Evolutionary conservation across 2,797 vertebrate genomes (phyloP), one percentile per base, ranked within the genome.

Genomic region (Oceanodroma leucorhoa): DNA sequence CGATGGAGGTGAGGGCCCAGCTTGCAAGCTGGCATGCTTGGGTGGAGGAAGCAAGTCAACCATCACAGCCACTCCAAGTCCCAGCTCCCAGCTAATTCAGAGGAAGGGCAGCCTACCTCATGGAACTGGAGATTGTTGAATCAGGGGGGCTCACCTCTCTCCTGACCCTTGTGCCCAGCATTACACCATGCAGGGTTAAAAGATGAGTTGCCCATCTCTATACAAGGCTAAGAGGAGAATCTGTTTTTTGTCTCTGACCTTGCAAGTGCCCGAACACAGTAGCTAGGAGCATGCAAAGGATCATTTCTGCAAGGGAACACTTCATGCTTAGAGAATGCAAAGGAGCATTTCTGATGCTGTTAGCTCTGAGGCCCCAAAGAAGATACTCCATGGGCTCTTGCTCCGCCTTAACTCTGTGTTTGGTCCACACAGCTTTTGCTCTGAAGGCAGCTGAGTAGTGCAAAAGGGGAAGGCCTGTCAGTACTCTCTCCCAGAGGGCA

Each of bases 1-100:
- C 99, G 2, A 97, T 99, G 98, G 98, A 99, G 99, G 99, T 99
- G 96, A 98, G 97, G 97, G 85, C 64, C 78, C 80, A 79, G 51
- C 72, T 84, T 81, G 72, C 81, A 85, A 53, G 80, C 70, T 89
- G 66, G 41, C 54, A 2, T 32, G 60, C 79, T 65, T 62, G 73
- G 18, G 36, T 88, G 83, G 48, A 87, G 71, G 91, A 70, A 76
- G 41, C 10, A 81, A 88, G 36, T 22, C 69, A 77, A 20, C 75
- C 29, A 22, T 51, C 66, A 21, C 67, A 77, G 34, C 65, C 34
- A 40, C 32, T 12, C 29, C 13, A 45, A 64, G 57, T 82, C 38
- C 14, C 43, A 78, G 21, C 21, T 91, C 40, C 26, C 60, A 80
- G 41, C 61, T 77, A 38, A 72, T 43, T 83, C 54, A 54, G 83